These are phyloP conservation scores for Cettia cetti DNA, from an alignment of 2,113 vertebrate genomes.

Conservation along the genomic window DNA sequence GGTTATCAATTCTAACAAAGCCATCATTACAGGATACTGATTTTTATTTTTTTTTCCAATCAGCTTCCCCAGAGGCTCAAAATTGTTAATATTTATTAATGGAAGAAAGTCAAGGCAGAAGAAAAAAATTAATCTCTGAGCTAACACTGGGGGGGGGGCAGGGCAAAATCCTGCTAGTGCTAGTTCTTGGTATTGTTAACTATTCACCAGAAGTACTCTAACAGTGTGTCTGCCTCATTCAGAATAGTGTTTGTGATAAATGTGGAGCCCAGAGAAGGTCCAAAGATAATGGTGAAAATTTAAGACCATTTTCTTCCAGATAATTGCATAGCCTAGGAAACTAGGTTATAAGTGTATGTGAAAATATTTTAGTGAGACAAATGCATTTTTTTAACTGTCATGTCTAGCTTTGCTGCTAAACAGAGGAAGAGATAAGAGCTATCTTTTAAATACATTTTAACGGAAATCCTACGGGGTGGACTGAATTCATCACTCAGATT, in stretches of 20 bases:
- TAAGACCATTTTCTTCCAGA: neutral
- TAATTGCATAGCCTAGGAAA: neutral
- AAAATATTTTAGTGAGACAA: neutral
- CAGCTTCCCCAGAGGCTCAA: neutral
- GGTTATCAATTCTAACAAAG: neutral
- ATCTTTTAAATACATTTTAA: neutral
- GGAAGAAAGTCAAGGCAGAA: neutral
- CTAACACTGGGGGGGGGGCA: neutral
- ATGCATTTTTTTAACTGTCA: neutral
- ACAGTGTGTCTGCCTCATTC: neutral
- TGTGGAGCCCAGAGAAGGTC: neutral
- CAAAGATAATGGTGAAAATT: neutral
- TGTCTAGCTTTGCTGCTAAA: neutral
- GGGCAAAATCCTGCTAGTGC: neutral
- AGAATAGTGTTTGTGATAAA: neutral
- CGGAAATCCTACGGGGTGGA: neutral
- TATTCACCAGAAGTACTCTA: neutral
- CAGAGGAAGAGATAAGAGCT: neutral
- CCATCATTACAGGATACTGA: neutral
- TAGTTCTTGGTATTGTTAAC: neutral
- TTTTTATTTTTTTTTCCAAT: neutral
- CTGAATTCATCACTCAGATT: neutral
- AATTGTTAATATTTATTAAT: constrained; percentile 4
- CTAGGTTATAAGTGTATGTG: neutral
- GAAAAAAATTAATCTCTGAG: neutral